Percentiles rank a stretch among this genome's conserved stretches.
These are phyloP conservation scores for Papilio xuthus DNA, from an alignment of 1,140 invertebrate species.

Conservation along the genomic window DNA sequence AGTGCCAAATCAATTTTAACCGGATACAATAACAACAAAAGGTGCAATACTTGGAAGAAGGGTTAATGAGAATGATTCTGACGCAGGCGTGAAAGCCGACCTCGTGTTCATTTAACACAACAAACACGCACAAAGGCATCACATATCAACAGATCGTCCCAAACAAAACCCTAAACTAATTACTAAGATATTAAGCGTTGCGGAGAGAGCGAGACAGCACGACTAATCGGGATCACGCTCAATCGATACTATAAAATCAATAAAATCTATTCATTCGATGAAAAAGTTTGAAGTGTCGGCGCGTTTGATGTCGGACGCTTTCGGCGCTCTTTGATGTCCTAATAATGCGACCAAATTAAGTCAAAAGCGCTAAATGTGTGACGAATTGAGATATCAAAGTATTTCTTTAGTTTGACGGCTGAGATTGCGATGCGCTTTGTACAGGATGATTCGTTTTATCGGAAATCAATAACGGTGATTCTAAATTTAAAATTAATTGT, in stretches of 20 bases:
- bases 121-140: constrained; percentile 43
- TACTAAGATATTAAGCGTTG: constrained; percentile 59
- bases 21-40: constrained; percentile 22
- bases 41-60: constrained; percentile 29
- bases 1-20: not conserved
- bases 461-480: constrained; percentile 4
- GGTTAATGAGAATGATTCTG: constrained; percentile 20
- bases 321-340: constrained; percentile 71
- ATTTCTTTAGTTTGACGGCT: constrained; percentile 65
- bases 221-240: constrained; percentile 58
- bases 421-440: constrained; percentile 43
- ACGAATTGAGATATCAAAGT: constrained; percentile 78
- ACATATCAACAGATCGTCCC: constrained; percentile 45
- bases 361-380: constrained; percentile 77
- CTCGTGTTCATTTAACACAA: constrained; percentile 21
- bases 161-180: constrained; percentile 66
- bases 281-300: constrained; percentile 55
- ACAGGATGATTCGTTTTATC: constrained; percentile 26
- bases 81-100: constrained; percentile 26
- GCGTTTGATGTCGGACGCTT: constrained; percentile 65
- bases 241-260: constrained; percentile 74
- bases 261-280: constrained; percentile 73
- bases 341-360: constrained; percentile 80
- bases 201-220: constrained; percentile 66
- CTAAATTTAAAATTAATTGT: constrained; percentile 20